Evolutionary conservation across 2,797 vertebrate species (phyloP), one percentile per base, ranked within the genome.

Genomic region (Onychomys leucogaster): DNA sequence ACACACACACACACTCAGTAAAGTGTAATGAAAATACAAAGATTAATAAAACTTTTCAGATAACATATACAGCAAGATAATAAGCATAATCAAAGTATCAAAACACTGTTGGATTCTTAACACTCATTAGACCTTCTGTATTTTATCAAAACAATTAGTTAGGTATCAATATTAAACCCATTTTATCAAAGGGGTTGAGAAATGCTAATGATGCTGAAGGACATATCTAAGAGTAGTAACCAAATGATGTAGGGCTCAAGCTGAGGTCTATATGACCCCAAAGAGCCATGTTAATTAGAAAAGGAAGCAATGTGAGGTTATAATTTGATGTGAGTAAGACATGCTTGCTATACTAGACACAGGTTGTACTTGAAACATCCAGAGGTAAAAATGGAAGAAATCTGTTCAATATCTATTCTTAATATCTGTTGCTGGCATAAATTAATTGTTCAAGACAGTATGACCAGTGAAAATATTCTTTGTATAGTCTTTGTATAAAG

Each of bases 81-180:
- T 23, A 77, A 55, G 19, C 43, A n/a, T 82, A 46, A 77, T 88
- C 55, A 90, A 96, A 63, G 43, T 46, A 83, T 37, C 9, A 61
- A 65, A n/a, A 5, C 63, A 46, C n/a, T 94, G 71, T 49, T 85
- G 73, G 92, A 67, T 89, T 92, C 10, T 89, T 89, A 55, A 71
- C 67, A 59, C 17, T 90, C 75, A 1, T 41, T 75, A 89, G 16
- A 49, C 6, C 27, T 23, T n/a, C 27, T 52, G 16, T n/a, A 76
- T 32, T 90, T 95, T 81, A 5, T 77, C 25, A 77, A 71, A 84
- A 59, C 27, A 84, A 41, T 92, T 32, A 77, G 2, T 81, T 85
- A 85, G 12, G 34, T 86, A 65, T 7, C 21, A 80, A 29, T 49
- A 90, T 37, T 59, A 27, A 76, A 43, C 29, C 57, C 5, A 41